Evolutionary conservation across 1,140 invertebrate species (phyloP), one percentile per base, ranked within the genome.

Genomic region (Dendrolimus punctatus): DNA sequence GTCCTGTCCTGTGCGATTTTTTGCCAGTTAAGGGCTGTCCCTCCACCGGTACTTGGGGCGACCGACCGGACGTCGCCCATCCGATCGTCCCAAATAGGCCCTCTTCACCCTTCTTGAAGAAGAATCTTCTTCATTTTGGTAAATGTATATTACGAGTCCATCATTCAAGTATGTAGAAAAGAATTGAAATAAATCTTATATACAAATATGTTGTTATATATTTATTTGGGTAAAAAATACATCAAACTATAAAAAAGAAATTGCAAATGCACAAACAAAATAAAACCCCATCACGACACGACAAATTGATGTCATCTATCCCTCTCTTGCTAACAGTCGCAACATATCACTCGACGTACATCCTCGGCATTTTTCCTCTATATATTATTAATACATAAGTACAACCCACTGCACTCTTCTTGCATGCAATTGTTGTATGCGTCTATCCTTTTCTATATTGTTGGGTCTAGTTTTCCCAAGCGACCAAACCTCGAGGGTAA

Each of bases 351-450:
- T 73, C 76, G 52, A 65, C 71, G 68, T 76, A 80, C 80, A 78
- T 85, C 74, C 79, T 76, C 83, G 72, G 69, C 76, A 84, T 86
- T 86, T 86, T 83, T 84, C 80, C 80, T 84, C 76, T 86, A 84
- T 84, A 86, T 83, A 86, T 86, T 86, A 86, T 84, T 84, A 83
- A 84, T 84, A 83, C 71, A 84, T 83, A 84, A 80, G 73, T 83
- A 82, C 68, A 76, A 62, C 68, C 51, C 44, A 60, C 67, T 69
- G 74, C 76, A 68, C 78, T 68, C 64, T 62, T 82, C 63, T 48
- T 58, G 60, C 74, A 54, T 49, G 53, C 56, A 51, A 44, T 46
- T 51, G 46, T 49, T 66, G 62, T 65, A 69, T 82, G 68, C 60
- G 57, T 58, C 69, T 59, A 68, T 85, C 82, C 74, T 73, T 78